Base-by-base conservation (phyloP, 1,140 invertebrate genomes). In the Procambarus clarkii region DNA sequence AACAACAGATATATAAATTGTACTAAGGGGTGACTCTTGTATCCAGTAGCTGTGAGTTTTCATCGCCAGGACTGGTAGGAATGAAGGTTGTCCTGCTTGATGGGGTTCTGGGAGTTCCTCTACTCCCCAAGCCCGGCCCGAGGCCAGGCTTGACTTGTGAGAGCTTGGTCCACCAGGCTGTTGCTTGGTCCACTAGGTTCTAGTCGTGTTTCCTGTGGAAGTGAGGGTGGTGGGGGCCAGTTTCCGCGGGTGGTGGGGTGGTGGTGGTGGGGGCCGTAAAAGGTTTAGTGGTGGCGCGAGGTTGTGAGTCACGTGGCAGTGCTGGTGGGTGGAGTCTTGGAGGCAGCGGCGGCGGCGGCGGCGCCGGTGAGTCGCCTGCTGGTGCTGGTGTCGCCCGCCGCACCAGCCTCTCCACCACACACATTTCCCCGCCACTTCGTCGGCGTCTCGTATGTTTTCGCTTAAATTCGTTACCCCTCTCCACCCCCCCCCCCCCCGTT, bases 241-340 rank as follows among this genome's bases (percentile, higher is more conserved):
- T 76, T 76, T 24, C 69, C 71, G 9, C 48, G 78, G 86, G 60
- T 50, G 60, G 64, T 64, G 78, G 60, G 78, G 54, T 46, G 58
- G 87, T 44, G 79, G 78, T n/a, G 78, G 54, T 46, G 58, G 87
- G 34, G 79, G 78, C 45, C 15, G 58, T 82, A 60, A 69, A 64
- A 64, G 77, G 86, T 88, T 80, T 64, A 80, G 60, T 81, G 79
- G 79, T 88, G 87, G 87, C 87, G 87, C 74, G 87, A 88, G 87
- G 79, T 88, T 88, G 87, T 81, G 87, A 50, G 79, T 88, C 87
- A 88, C 87, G 87, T 88, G 87, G 87, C 79, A 71, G 69, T 71
- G 87, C 45, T 81, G 79, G 86, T 88, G 86, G 86, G 87, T 88
- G 87, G 87, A 88, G 87, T 79, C 64, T 54, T 46, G 21, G 78